phyloP scores from a whole-genome alignment of 2,113 vertebrate genomes.

The Coptodon bakossiorum region DNA sequence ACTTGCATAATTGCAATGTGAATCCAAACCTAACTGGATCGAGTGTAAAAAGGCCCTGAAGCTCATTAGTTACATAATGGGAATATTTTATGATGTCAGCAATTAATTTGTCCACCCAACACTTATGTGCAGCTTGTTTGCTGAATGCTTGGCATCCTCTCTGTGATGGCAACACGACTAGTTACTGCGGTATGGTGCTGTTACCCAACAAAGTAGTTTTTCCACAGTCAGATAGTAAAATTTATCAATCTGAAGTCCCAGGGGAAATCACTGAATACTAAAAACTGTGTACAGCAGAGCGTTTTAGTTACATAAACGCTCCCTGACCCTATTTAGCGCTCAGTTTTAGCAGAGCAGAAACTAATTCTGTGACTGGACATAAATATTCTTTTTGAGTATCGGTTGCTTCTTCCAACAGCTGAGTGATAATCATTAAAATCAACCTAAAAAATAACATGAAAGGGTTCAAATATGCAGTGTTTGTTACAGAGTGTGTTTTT shows the following conservation, averaged over 20 bases:
- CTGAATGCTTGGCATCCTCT: neutral
- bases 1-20: neutral
- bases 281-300: neutral
- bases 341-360: neutral
- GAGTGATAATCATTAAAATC: neutral
- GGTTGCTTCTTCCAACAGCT: accelerated
- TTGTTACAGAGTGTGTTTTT: neutral
- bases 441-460: neutral
- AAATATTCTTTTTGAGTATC: neutral
- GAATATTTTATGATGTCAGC: neutral
- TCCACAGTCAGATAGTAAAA: neutral
- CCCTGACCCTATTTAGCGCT: accelerated
- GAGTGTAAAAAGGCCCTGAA: neutral
- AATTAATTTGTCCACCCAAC: neutral
- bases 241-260: neutral
- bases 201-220: neutral
- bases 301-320: neutral
- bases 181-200: neutral
- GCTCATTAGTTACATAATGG: neutral
- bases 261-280: neutral
- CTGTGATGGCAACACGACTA: neutral
- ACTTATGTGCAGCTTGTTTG: neutral
- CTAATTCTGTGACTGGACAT: neutral
- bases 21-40: neutral
- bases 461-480: neutral